Evolutionary conservation across 2,888 invertebrate genomes (phyloP).

Genomic region (Ditula angustiorana): DNA sequence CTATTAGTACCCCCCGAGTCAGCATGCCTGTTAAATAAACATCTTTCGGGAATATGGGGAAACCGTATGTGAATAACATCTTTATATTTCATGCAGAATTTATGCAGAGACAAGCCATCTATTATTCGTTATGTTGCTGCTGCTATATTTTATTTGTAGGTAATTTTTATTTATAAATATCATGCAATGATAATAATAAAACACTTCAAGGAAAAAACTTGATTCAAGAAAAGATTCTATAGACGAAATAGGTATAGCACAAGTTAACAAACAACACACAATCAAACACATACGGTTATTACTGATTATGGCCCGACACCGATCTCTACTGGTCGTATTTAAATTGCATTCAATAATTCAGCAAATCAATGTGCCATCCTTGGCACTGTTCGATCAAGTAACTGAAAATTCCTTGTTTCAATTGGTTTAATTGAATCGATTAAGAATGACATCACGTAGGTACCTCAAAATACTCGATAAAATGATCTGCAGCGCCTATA

Average conservation of each 20-base stretch:
- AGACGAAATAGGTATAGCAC: constrained; percentile 15
- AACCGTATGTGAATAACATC: background rate
- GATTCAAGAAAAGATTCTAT: background rate
- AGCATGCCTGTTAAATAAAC: background rate
- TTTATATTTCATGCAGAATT: background rate
- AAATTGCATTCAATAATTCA: constrained; percentile 25
- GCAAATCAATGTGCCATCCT: constrained; percentile 14
- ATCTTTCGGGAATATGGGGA: background rate
- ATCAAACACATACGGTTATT: constrained; percentile 31
- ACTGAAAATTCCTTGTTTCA: constrained; percentile 35
- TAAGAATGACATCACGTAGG: constrained; percentile 31
- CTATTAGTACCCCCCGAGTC: background rate
- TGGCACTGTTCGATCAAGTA: constrained; percentile 26
- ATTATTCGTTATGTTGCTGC: background rate
- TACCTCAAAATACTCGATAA: constrained; percentile 18
- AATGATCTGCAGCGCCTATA: constrained; percentile 15
- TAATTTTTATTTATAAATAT: background rate
- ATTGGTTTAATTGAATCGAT: constrained; percentile 40
- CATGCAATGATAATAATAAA: constrained; percentile 8
- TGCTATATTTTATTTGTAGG: background rate
- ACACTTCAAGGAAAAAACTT: constrained; percentile 5
- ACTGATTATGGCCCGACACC: background rate
- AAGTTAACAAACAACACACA: constrained; percentile 45
- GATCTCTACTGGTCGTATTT: constrained; percentile 15
- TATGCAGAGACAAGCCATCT: background rate